Percentiles rank a stretch among this genome's conserved stretches.
These are phyloP conservation scores for Apodemia hepburni DNA, from an alignment of 2,888 invertebrate species.

Conservation along the genomic window DNA sequence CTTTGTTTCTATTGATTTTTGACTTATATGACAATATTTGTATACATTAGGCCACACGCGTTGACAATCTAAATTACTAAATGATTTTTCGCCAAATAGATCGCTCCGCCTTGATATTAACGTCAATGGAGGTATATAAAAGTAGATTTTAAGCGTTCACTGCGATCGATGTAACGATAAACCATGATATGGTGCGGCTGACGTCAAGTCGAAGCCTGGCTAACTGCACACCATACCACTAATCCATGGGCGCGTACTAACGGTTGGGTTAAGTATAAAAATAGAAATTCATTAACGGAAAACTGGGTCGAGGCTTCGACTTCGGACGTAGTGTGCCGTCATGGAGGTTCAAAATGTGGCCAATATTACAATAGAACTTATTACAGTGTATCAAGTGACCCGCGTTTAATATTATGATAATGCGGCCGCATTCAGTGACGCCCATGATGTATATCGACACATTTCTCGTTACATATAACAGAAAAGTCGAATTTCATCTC, in stretches of 20 bases:
- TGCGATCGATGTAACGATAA: constrained; percentile 31
- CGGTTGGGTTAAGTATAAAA: constrained; percentile 39
- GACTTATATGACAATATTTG: constrained; percentile 24
- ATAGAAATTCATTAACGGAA: constrained; percentile 41
- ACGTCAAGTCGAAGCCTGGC: constrained; percentile 40
- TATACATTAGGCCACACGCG: constrained; percentile 36
- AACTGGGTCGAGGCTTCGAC: constrained; percentile 42
- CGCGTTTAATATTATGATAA: constrained; percentile 16
- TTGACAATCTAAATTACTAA: constrained; percentile 32
- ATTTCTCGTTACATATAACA: constrained; percentile 63
- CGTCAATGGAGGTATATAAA: background rate
- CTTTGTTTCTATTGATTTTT: constrained; percentile 13
- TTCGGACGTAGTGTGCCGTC: constrained; percentile 43
- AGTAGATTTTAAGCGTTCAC: constrained; percentile 15
- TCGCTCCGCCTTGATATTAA: constrained; percentile 21
- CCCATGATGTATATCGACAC: constrained; percentile 47
- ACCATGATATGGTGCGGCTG: constrained; percentile 28
- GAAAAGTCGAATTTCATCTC: constrained; percentile 68
- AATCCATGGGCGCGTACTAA: constrained; percentile 17
- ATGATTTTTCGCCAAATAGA: constrained; percentile 34
- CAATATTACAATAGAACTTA: constrained; percentile 24
- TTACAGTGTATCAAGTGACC: constrained; percentile 25
- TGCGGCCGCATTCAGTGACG: constrained; percentile 42
- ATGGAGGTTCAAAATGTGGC: constrained; percentile 45
- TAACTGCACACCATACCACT: constrained; percentile 20